phyloP scores from a whole-genome alignment of 2,797 vertebrate species.

The Silurus aristotelis region DNA sequence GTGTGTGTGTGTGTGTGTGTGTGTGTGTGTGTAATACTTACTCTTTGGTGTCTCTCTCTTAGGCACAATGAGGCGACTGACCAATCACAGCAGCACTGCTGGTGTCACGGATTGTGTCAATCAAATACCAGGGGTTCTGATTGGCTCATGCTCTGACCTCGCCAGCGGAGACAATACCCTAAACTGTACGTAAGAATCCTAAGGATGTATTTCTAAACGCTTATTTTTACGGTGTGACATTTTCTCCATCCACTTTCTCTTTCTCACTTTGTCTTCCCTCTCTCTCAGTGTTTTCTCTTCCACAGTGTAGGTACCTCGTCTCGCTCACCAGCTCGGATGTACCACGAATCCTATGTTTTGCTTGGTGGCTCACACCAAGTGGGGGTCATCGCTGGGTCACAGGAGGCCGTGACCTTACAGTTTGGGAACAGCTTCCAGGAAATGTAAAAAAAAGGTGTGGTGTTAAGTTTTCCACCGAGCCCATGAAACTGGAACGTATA shows the following conservation, averaged over 20 bases:
- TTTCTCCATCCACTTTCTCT: not conserved
- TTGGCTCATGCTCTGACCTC: slow-evolving; percentile 80
- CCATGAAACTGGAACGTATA: not conserved
- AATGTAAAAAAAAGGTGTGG: slow-evolving; percentile 74
- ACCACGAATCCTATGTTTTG: slow-evolving; percentile 77
- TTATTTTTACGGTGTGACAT: not conserved
- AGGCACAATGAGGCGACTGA: slow-evolving; percentile 75
- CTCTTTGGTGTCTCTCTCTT: slow-evolving; percentile 9
- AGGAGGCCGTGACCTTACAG: slow-evolving; percentile 72
- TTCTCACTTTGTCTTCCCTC: slow-evolving; percentile 5
- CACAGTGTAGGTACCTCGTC: slow-evolving; percentile 73
- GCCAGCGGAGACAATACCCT: slow-evolving; percentile 75
- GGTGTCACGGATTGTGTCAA: slow-evolving; percentile 81
- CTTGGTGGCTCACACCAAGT: slow-evolving; percentile 75
- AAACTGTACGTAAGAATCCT: slow-evolving; percentile 71
- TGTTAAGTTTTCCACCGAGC: not conserved
- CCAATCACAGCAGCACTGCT: slow-evolving; percentile 79
- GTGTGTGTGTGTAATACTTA: not conserved
- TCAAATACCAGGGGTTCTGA: slow-evolving; percentile 77
- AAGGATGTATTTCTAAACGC: not conserved
- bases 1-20: too few relatives aligned
- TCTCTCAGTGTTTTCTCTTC: slow-evolving; percentile 74
- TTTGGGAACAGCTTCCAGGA: slow-evolving; percentile 78
- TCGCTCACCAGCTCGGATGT: slow-evolving; percentile 71
- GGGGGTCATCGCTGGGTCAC: slow-evolving; percentile 81